Evolutionary conservation across 2,888 invertebrate genomes (phyloP).

Genomic region (Platypus cylindrus): DNA sequence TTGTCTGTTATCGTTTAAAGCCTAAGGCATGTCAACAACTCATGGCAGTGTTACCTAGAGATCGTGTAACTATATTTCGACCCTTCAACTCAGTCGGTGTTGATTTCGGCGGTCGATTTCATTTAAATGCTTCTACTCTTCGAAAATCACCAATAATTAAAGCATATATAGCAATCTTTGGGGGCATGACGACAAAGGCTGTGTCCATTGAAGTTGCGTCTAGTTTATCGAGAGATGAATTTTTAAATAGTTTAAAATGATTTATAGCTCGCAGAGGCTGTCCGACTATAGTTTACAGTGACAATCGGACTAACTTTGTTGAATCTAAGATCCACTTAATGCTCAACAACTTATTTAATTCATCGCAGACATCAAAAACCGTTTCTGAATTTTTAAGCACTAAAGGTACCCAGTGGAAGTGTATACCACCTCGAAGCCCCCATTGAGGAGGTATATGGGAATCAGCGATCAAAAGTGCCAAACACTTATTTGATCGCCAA

Average conservation of each 20-base stretch:
- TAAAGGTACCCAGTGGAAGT: conserved; percentile 19
- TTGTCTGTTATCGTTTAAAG: conserved; percentile 12
- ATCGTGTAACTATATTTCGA: conserved; percentile 7
- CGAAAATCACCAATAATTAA: background rate
- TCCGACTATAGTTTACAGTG: conserved; percentile 4
- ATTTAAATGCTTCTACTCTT: conserved; percentile 3
- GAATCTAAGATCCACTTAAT: conserved; percentile 9
- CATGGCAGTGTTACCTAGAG: conserved; percentile 14
- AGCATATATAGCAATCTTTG: conserved; percentile 8
- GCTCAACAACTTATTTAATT: no score
- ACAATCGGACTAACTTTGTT: conserved; percentile 12
- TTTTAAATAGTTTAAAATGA: conserved; percentile 8
- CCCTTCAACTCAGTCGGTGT: conserved; percentile 12
- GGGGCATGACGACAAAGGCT: conserved; percentile 12
- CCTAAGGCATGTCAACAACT: conserved; percentile 7
- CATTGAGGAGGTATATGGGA: conserved; percentile 29
- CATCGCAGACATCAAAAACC: background rate
- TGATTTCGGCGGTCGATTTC: conserved; percentile 16
- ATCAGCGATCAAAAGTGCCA: conserved; percentile 22
- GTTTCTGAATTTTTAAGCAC: conserved; percentile 4
- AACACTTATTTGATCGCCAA: conserved; percentile 21
- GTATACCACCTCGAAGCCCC: conserved; percentile 24
- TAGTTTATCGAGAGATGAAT: conserved; percentile 9
- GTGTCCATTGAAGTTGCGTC: conserved; percentile 12
- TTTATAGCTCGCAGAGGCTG: conserved; percentile 9